phyloP scores from a whole-genome alignment of 2,113 vertebrate genomes.

The Trachemys scripta region DNA sequence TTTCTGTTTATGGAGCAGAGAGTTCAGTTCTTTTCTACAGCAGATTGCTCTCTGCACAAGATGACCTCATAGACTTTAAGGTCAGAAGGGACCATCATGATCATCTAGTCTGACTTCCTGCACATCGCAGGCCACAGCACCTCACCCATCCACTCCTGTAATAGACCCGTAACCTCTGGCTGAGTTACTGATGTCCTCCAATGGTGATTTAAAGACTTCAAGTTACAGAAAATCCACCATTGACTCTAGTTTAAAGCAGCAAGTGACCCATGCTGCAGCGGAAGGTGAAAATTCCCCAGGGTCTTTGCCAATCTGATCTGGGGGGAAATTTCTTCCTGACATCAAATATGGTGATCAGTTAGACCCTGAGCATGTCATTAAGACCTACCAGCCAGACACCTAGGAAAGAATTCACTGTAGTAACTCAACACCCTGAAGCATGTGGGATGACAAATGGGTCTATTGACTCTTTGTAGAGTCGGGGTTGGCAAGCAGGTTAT shows the following conservation, averaged over 20 bases:
- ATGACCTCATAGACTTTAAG: not conserved
- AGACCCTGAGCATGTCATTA: too few species aligned
- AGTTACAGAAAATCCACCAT: too few species aligned
- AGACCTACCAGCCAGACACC: too few species aligned
- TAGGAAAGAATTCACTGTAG: too few species aligned
- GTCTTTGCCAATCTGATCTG: too few species aligned
- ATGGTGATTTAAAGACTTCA: too few species aligned
- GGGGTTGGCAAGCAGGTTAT: not conserved
- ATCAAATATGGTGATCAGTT: too few species aligned
- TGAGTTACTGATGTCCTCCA: not conserved
- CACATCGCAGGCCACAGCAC: not conserved
- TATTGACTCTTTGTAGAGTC: accelerated
- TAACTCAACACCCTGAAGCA: not conserved
- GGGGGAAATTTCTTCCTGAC: too few species aligned
- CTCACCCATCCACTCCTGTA: not conserved
- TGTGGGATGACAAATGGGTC: not conserved
- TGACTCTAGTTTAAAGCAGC: too few species aligned
- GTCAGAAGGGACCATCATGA: not conserved
- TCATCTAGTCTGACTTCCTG: not conserved
- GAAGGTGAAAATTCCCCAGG: too few species aligned
- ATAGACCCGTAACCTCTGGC: not conserved
- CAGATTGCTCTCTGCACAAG: not conserved
- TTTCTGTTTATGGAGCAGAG: not conserved
- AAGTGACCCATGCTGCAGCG: too few species aligned
- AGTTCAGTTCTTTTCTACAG: accelerated